These are phyloP conservation scores for Spea bombifrons DNA, from an alignment of 2,113 vertebrate species.

Conservation along the genomic window DNA sequence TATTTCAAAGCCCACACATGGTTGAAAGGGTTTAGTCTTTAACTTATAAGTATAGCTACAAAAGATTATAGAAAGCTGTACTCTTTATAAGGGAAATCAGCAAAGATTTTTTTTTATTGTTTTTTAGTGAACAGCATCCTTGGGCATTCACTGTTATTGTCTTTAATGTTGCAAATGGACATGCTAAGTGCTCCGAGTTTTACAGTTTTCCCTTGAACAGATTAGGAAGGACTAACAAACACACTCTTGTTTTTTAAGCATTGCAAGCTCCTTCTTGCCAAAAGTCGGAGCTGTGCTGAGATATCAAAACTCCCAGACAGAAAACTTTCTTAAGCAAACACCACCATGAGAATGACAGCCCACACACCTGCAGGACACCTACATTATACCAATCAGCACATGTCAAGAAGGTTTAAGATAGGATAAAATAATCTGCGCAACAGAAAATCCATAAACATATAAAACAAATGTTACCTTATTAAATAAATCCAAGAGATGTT, in stretches of 20 bases:
- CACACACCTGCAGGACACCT: conserved; percentile 73
- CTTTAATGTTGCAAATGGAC: conserved; percentile 26
- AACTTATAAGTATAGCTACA: not conserved
- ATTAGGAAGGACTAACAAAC: conserved; percentile 56
- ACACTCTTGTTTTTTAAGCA: conserved; percentile 51
- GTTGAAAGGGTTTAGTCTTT: too few relatives aligned
- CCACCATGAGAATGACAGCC: conserved; percentile 58
- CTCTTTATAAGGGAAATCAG: not conserved
- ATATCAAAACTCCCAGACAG: conserved; percentile 68
- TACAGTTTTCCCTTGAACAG: conserved; percentile 23
- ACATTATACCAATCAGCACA: conserved; percentile 64
- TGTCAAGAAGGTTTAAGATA: conserved; percentile 67
- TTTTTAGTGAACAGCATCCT: not conserved
- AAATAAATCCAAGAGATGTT: too few relatives aligned
- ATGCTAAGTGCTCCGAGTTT: conserved; percentile 45
- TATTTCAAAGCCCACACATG: too few relatives aligned
- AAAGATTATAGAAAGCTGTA: not conserved
- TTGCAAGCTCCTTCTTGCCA: conserved; percentile 67
- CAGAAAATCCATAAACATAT: not conserved
- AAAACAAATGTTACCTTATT: not conserved
- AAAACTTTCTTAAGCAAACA: conserved; percentile 69
- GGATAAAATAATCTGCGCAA: conserved; percentile 58
- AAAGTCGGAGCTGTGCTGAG: conserved; percentile 56
- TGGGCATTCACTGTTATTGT: not conserved
- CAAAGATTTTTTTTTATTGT: not conserved